phyloP scores from a whole-genome alignment of 1,140 invertebrate genomes.

The Anastrepha ludens region DNA sequence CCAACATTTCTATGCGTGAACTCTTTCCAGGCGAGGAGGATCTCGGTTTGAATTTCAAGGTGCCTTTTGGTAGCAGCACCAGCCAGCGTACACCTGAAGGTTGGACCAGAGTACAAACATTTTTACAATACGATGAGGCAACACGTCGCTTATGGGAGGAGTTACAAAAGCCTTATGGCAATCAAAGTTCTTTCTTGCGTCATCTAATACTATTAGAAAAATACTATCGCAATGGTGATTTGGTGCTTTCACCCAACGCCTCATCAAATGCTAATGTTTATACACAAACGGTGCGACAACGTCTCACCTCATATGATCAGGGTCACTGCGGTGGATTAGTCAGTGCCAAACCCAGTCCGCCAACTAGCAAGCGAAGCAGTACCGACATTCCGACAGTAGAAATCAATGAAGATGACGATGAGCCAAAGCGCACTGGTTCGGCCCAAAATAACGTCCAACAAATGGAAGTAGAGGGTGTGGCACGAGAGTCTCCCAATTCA shows the following conservation, averaged over 20 bases:
- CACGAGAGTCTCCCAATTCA: background rate
- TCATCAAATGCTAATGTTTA: conserved; percentile 84
- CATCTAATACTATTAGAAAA: conserved; percentile 88
- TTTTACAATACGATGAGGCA: conserved; percentile 87
- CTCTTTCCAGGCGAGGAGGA: conserved; percentile 87
- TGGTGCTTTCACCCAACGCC: conserved; percentile 83
- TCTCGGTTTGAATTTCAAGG: conserved; percentile 82
- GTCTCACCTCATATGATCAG: conserved; percentile 84
- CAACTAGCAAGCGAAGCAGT: conserved; percentile 46
- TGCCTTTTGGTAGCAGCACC: conserved; percentile 68
- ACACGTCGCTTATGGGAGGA: conserved; percentile 87
- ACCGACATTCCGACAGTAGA: conserved; percentile 55
- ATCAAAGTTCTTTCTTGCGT: conserved; percentile 87
- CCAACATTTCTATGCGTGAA: conserved; percentile 86
- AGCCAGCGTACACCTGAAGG: conserved; percentile 80
- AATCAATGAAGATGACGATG: conserved; percentile 56
- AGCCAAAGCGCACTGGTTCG: conserved; percentile 50
- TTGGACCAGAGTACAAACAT: conserved; percentile 86
- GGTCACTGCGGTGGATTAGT: conserved; percentile 66
- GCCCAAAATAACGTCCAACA: conserved; percentile 62
- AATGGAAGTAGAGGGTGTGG: background rate
- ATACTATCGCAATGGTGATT: conserved; percentile 85
- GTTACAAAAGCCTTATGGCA: conserved; percentile 88
- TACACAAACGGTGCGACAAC: conserved; percentile 85
- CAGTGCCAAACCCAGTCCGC: conserved; percentile 51